A percentile compares a stretch with the other conserved stretches of the same genome.
phyloP scores from a whole-genome alignment of 2,888 invertebrate species.

The Congeria kusceri region DNA sequence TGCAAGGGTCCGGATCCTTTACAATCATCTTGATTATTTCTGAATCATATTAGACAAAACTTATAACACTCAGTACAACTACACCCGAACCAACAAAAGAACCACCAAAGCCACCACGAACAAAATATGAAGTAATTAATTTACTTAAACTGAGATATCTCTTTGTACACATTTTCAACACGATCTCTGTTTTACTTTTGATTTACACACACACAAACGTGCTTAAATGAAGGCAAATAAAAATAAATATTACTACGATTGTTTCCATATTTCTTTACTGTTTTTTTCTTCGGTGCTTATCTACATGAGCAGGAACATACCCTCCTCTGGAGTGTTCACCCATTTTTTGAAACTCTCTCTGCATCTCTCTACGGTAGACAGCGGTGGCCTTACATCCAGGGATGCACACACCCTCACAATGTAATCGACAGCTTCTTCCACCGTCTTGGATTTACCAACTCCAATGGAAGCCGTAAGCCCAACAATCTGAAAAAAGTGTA shows the following conservation, averaged over 20 bases:
- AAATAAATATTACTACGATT: background rate
- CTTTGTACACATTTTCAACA: too few species aligned
- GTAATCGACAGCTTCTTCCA: constrained; percentile 74
- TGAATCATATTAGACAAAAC: background rate
- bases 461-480: constrained; percentile 84
- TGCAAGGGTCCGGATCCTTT: constrained; percentile 39
- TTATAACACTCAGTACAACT: too few species aligned
- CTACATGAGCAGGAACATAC: constrained; percentile 28
- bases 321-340: constrained; percentile 71
- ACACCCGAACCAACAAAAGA: too few species aligned
- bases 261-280: too few species aligned
- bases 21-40: constrained; percentile 39
- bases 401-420: constrained; percentile 78
- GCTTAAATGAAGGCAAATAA: too few species aligned
- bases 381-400: constrained; percentile 64
- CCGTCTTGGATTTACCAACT: constrained; percentile 75
- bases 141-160: too few species aligned
- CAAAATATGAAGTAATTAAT: too few species aligned
- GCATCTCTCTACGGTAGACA: constrained; percentile 71
- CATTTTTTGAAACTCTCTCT: constrained; percentile 63
- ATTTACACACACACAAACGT: too few species aligned
- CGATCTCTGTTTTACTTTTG: too few species aligned
- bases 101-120: too few species aligned
- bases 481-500: constrained; percentile 75
- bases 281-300: too few species aligned